Evolutionary conservation across 2,888 invertebrate species (phyloP).

Genomic region (Lordiphosa andalusiaca): DNA sequence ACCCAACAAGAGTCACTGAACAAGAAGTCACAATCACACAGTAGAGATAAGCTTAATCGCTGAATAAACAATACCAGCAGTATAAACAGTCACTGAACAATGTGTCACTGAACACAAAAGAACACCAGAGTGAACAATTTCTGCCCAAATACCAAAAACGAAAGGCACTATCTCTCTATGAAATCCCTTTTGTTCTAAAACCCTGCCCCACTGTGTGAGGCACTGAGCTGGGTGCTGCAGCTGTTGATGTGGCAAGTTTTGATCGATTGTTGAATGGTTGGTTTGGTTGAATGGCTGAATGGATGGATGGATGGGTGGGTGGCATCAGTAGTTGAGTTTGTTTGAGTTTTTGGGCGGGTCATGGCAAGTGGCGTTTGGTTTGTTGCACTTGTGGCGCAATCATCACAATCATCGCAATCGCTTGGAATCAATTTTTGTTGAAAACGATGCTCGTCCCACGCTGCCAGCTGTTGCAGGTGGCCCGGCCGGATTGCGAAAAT

Average conservation of each 20-base stretch:
- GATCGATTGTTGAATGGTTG: constrained; percentile 42
- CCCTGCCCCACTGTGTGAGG: too few species aligned
- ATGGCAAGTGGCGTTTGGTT: constrained; percentile 15
- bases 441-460: constrained; percentile 48
- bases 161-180: too few species aligned
- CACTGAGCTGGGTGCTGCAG: neutral
- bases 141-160: too few species aligned
- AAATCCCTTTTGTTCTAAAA: too few species aligned
- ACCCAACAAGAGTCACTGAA: too few species aligned
- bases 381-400: constrained; percentile 27
- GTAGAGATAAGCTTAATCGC: too few species aligned
- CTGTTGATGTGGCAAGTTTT: constrained; percentile 35
- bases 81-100: too few species aligned
- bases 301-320: constrained; percentile 15
- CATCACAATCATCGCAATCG: constrained; percentile 47
- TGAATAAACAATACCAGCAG: too few species aligned
- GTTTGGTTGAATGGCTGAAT: constrained; percentile 12
- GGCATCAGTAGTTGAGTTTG: constrained; percentile 1
- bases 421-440: constrained; percentile 57
- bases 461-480: constrained; percentile 43
- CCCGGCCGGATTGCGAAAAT: too few species aligned
- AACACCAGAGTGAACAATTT: too few species aligned
- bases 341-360: constrained; percentile 2
- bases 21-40: too few species aligned
- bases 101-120: too few species aligned